A percentile compares a stretch with the other conserved stretches of the same genome.
phyloP scores from a whole-genome alignment of 2,797 vertebrate genomes.

The Malurus leucopterus region DNA sequence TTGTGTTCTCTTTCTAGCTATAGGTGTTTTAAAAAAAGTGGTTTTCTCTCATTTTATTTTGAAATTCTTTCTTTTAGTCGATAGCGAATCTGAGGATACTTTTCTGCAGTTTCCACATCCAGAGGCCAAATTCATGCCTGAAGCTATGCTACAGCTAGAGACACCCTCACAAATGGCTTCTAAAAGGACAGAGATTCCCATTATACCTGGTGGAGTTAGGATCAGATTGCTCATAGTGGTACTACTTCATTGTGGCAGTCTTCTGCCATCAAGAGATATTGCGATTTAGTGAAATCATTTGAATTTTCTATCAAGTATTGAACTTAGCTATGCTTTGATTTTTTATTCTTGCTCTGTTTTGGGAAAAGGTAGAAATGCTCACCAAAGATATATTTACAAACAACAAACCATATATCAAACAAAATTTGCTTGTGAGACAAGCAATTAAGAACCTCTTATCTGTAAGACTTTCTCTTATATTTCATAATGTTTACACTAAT shows the following conservation, averaged over 20 bases:
- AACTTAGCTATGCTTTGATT: background rate
- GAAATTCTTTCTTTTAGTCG: background rate
- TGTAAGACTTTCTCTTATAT: background rate
- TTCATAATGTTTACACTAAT: background rate
- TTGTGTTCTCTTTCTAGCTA: slow-evolving; percentile 5
- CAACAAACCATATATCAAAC: background rate
- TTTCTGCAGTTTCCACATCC: background rate
- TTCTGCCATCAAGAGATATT: background rate
- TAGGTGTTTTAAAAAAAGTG: background rate
- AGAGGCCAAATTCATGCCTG: background rate
- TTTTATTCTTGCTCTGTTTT: background rate
- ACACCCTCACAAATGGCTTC: background rate
- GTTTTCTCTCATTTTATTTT: background rate
- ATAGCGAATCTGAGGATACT: background rate
- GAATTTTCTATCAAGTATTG: background rate
- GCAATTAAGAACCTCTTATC: background rate
- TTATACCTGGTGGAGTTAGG: background rate
- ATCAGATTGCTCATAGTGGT: background rate
- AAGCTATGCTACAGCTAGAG: background rate
- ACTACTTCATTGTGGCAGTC: background rate
- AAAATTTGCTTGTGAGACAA: background rate
- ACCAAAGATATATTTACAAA: background rate
- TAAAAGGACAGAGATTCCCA: background rate
- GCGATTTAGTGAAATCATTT: background rate
- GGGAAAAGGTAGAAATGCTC: background rate